Conservation (phyloP, 2,113 vertebrate species). For the Lophura nycthemera region DNA sequence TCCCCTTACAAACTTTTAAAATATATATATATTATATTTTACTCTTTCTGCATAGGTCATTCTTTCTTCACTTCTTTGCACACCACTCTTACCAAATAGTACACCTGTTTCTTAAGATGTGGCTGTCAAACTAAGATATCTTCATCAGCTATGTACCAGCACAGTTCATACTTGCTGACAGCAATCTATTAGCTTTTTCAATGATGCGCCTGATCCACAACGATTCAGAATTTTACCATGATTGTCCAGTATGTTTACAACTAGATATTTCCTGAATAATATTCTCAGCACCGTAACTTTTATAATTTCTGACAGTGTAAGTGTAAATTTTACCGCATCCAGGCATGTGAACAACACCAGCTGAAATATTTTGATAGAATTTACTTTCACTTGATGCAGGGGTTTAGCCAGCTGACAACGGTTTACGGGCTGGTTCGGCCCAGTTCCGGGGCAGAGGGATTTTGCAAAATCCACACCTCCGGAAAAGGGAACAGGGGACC, state of each 20-base stretch:
- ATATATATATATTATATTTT: too few relatives aligned
- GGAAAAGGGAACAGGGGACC: too few relatives aligned
- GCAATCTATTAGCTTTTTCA: not conserved
- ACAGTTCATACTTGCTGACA: not conserved
- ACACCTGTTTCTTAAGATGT: not conserved
- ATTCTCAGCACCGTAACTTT: not conserved
- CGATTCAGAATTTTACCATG: not conserved
- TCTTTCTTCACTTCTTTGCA: not conserved
- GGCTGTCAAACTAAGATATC: not conserved
- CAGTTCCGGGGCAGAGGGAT: too few relatives aligned
- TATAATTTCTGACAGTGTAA: not conserved
- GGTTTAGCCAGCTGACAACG: not conserved
- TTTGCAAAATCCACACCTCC: too few relatives aligned
- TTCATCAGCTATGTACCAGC: not conserved
- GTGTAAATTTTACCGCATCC: not conserved
- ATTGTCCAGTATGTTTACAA: not conserved
- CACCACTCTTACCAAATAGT: not conserved
- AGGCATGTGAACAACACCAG: not conserved
- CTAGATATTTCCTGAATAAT: not conserved
- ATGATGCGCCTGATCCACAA: not conserved
- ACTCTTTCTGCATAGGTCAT: rapidly evolving
- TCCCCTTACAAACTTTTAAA: not conserved
- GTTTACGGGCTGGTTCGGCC: too few relatives aligned
- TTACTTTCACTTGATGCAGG: not conserved
- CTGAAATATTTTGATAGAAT: not conserved